Conservation (phyloP, 2,797 vertebrate genomes). For the Hydrolagus colliei region DNA sequence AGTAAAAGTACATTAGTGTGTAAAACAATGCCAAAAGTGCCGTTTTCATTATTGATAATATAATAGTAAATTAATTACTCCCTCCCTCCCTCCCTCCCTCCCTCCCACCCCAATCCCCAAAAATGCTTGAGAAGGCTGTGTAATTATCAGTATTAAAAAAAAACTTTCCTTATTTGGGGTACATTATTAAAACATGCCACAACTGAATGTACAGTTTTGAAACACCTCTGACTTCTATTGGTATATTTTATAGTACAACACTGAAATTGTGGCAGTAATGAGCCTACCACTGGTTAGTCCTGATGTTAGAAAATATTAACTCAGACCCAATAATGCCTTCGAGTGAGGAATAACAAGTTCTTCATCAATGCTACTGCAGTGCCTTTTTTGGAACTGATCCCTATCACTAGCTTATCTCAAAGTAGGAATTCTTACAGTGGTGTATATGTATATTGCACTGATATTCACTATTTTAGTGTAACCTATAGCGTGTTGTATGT, state of each 20-base stretch:
- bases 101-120: no score
- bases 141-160: not conserved
- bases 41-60: not conserved
- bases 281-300: not conserved
- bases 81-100: not conserved
- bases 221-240: not conserved
- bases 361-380: constrained; percentile 6
- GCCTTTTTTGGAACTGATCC: not conserved
- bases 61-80: not conserved
- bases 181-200: not conserved
- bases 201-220: not conserved
- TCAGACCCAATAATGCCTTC: constrained; percentile 5
- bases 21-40: no score
- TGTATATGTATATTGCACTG: constrained; percentile 15
- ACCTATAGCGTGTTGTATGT: not conserved
- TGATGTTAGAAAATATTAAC: not conserved
- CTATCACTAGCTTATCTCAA: constrained; percentile 19
- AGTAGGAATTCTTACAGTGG: constrained; percentile 12
- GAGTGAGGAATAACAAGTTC: not conserved
- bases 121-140: not conserved
- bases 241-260: not conserved
- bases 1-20: no score
- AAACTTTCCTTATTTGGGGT: not conserved
- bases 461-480: constrained; percentile 10
- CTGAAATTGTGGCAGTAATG: not conserved